Percentiles rank a stretch among this genome's conserved stretches.
phyloP scores from a whole-genome alignment of 2,888 invertebrate species.

The Hydroisotoma schaefferi region DNA sequence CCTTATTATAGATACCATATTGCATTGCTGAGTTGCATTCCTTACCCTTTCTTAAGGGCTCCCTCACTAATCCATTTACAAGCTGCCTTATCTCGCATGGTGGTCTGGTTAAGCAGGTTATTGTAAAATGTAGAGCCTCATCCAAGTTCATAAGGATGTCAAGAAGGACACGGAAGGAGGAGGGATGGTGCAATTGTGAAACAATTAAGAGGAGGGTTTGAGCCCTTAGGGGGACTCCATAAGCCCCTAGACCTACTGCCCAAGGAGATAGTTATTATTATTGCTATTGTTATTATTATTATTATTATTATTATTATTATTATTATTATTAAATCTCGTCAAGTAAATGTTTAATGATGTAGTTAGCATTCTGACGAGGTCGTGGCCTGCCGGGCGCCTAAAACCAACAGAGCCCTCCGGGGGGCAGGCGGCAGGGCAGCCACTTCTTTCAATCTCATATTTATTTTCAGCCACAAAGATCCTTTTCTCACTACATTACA shows the following conservation, averaged over 20 bases:
- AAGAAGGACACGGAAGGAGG: conserved; percentile 30
- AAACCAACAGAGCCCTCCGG: conserved; percentile 44
- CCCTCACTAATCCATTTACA: too few species aligned
- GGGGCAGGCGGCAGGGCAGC: conserved; percentile 40
- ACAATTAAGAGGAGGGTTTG: conserved; percentile 43
- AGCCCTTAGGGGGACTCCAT: conserved; percentile 11
- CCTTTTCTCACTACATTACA: conserved; percentile 24
- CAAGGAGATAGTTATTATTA: too few species aligned
- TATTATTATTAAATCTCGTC: neutral
- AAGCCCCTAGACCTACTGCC: neutral
- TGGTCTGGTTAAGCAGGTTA: too few species aligned
- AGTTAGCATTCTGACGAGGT: conserved; percentile 41
- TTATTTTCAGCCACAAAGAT: conserved; percentile 18
- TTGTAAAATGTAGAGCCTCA: too few species aligned
- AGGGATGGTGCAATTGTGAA: conserved; percentile 36
- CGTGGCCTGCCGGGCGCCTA: conserved; percentile 45
- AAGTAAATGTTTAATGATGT: conserved; percentile 11
- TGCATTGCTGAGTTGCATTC: too few species aligned
- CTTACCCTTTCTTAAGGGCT: too few species aligned
- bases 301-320: neutral
- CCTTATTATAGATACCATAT: too few species aligned
- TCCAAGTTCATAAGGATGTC: neutral
- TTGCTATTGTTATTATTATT: neutral
- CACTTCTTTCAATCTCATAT: conserved; percentile 16
- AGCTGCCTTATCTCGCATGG: too few species aligned